phyloP scores from a whole-genome alignment of 1,140 invertebrate species.

The Asobara japonica region DNA sequence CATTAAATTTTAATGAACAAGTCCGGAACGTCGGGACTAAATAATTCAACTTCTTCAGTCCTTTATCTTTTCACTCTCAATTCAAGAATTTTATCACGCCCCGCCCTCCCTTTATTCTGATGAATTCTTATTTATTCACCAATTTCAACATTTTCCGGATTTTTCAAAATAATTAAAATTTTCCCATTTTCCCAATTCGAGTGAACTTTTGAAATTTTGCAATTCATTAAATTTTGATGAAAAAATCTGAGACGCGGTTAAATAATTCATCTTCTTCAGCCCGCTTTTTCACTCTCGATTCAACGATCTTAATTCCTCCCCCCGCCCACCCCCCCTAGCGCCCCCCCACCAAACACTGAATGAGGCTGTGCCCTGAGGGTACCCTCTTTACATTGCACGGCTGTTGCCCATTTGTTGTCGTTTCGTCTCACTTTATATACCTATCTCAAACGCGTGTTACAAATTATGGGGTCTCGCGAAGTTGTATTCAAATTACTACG shows the following conservation, averaged over 20 bases:
- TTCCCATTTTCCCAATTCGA: not conserved
- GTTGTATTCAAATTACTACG: slow-evolving; percentile 33
- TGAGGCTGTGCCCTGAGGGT: slow-evolving; percentile 16
- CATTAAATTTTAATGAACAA: slow-evolving; percentile 1
- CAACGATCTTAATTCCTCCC: slow-evolving; percentile 25
- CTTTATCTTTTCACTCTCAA: slow-evolving; percentile 16
- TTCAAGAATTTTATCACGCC: slow-evolving; percentile 21
- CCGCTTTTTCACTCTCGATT: slow-evolving; percentile 18
- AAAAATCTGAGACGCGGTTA: not conserved
- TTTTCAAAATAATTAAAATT: not conserved
- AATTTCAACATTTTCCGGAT: no score
- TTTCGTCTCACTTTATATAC: slow-evolving; percentile 17
- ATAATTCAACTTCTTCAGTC: slow-evolving; percentile 4
- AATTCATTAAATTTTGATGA: not conserved
- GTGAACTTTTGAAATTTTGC: not conserved
- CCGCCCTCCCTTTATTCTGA: no score
- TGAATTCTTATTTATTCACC: no score
- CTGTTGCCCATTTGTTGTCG: slow-evolving; percentile 5
- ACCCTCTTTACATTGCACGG: slow-evolving; percentile 10
- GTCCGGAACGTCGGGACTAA: not conserved
- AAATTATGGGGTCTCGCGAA: slow-evolving; percentile 29
- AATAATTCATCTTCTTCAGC: slow-evolving; percentile 8
- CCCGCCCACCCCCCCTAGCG: not conserved
- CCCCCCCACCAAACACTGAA: not conserved
- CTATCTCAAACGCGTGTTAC: slow-evolving; percentile 29